A percentile compares a stretch with the other conserved stretches of the same genome.
Conservation (phyloP, 2,797 vertebrate genomes). For the Zonotrichia albicollis region DNA sequence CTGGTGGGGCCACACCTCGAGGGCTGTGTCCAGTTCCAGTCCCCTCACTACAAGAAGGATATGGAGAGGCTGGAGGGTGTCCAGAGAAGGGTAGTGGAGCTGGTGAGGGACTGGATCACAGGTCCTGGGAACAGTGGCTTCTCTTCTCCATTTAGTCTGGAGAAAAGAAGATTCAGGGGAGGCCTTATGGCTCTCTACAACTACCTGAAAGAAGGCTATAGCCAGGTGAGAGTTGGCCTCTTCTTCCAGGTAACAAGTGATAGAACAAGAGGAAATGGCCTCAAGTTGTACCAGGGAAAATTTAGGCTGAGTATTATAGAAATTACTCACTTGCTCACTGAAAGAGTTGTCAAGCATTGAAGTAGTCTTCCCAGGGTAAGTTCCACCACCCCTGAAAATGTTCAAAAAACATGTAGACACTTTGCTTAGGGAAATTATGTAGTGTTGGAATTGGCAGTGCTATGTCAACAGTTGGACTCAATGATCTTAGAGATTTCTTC, state of each 20-base stretch:
- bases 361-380: neutral
- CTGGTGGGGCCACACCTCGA: rapidly evolving
- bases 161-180: too few species aligned
- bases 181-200: too few species aligned
- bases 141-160: too few species aligned
- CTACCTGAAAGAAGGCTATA: too few species aligned
- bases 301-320: neutral
- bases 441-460: neutral
- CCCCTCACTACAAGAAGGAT: neutral
- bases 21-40: neutral
- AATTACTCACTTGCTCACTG: neutral
- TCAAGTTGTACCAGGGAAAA: neutral
- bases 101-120: too few species aligned
- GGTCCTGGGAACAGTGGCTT: too few species aligned
- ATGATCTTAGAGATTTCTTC: neutral
- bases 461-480: neutral
- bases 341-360: neutral
- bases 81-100: neutral
- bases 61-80: rapidly evolving
- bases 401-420: neutral
- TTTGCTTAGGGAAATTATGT: neutral
- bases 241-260: neutral
- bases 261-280: neutral
- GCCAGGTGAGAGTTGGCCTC: rapidly evolving
- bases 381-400: neutral